Base-by-base conservation (phyloP, 2,888 invertebrate genomes). In the Amaurobius ferox region DNA sequence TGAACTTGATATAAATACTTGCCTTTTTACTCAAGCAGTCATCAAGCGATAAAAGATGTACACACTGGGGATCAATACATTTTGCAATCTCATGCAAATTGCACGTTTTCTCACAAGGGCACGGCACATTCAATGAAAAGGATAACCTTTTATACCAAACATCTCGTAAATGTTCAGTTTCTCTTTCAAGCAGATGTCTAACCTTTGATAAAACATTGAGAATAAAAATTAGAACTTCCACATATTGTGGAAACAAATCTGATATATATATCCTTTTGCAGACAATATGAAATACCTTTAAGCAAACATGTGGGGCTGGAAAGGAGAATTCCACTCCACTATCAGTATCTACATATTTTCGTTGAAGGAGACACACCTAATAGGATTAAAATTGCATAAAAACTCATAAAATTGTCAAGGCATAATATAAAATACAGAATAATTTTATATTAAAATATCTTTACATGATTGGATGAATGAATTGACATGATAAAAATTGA, bases 21-120 rank as follows among this genome's bases (percentile, higher is more conserved):
- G 92, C 92, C 90, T 91, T 91, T 86, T 91, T 91, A 16, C 91
- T 89, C n/a, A 92, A 89, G 89, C 92, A 92, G 78, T 92, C 91
- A 88, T 92, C 91, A 6, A 92, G 90, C 79, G 91, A 90, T 23
- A 92, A 89, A 87, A 92, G 91, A 89, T 92, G 92, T 9, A 91
- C 81, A 89, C 92, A 92, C 1, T 89, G 81, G 35, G 90, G 90
- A 29, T 91, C 88, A 1, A 79, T 66, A 85, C 92, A 92, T 5
- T 88, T 88, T 16, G 89, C 87, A 3, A 86, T 79, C 68, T 90
- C 88, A 89, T 92, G 92, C 16, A 88, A 66, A 72, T 89, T 87
- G 88, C 92, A 92, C 5, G 89, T 88, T 78, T 89, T 89, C n/a
- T 90, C 91, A 89, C 92, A 92, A 0, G 90, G 90, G 89, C 92